These are phyloP conservation scores for Vireo altiloquus DNA, from an alignment of 2,113 vertebrate species.

Conservation along the genomic window DNA sequence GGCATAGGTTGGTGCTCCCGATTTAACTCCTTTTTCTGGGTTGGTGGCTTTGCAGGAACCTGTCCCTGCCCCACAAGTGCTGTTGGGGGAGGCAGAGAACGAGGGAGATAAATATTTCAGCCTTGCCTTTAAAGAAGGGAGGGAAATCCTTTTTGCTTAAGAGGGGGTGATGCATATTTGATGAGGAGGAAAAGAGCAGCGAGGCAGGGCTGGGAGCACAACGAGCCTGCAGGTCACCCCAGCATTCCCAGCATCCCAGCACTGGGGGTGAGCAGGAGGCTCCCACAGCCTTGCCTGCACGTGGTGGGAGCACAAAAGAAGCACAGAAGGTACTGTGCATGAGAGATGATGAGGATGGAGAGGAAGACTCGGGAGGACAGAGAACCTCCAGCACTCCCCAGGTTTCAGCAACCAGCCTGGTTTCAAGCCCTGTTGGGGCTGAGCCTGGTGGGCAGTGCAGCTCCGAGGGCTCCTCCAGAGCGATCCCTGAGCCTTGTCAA, in stretches of 20 bases:
- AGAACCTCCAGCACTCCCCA: neutral
- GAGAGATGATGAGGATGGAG: neutral
- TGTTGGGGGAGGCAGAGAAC: neutral
- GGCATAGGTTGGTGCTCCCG: neutral
- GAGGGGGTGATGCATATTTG: conserved; percentile 43
- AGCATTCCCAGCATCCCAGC: neutral
- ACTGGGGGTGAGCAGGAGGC: neutral
- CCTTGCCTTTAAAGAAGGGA: neutral
- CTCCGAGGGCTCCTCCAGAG: neutral
- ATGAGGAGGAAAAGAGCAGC: neutral
- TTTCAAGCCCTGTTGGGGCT: neutral
- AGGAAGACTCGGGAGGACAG: neutral
- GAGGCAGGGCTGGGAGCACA: neutral
- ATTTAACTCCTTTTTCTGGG: neutral
- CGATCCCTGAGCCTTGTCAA: neutral
- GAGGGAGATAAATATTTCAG: conserved; percentile 40
- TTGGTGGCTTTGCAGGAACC: neutral
- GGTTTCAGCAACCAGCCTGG: rapidly evolving
- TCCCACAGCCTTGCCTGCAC: neutral
- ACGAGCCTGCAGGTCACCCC: neutral
- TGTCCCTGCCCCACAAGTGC: neutral
- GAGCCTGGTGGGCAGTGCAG: rapidly evolving
- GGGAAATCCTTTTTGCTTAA: conserved; percentile 39
- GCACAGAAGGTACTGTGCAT: neutral
- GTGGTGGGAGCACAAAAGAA: rapidly evolving